Percentiles rank a stretch among this genome's conserved stretches.
Conservation (phyloP, 2,888 invertebrate genomes). For the Apamea sordens region DNA sequence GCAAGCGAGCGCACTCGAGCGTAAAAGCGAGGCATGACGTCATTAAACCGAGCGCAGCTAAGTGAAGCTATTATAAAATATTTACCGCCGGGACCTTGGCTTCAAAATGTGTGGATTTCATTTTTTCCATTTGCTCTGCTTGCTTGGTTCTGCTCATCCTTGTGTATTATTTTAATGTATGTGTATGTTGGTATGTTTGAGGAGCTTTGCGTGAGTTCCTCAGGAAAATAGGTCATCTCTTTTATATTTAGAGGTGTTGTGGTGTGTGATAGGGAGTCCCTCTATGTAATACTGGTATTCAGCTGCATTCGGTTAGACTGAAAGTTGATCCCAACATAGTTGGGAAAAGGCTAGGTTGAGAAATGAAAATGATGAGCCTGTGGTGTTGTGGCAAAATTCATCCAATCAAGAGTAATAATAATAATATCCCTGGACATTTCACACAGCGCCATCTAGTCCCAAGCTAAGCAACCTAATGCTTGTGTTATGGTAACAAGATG, state of each 20-base stretch:
- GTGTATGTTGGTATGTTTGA: not conserved
- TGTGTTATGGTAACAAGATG: too few relatives aligned
- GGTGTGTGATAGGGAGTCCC: too few relatives aligned
- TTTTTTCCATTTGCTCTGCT: conserved; percentile 37
- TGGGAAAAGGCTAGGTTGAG: too few relatives aligned
- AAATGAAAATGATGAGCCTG: too few relatives aligned
- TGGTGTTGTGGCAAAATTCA: not conserved
- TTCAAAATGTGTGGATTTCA: conserved; percentile 41
- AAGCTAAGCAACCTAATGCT: too few relatives aligned
- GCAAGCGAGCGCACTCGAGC: conserved; percentile 49
- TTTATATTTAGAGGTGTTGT: not conserved
- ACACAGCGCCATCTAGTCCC: too few relatives aligned
- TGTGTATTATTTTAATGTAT: conserved; percentile 12
- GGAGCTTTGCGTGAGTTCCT: not conserved
- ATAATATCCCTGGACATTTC: too few relatives aligned
- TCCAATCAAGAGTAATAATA: not conserved
- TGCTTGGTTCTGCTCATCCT: conserved; percentile 12
- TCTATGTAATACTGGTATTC: too few relatives aligned
- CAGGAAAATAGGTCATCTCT: not conserved
- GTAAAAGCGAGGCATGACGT: conserved; percentile 60
- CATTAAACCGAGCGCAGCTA: conserved; percentile 56
- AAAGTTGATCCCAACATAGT: too few relatives aligned
- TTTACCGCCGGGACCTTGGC: conserved; percentile 56
- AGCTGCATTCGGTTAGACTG: too few relatives aligned
- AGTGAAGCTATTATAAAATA: conserved; percentile 61